Evolutionary conservation across 2,113 vertebrate species (phyloP), one percentile per base, ranked within the genome.

Genomic region (Chloropsis hardwickii): DNA sequence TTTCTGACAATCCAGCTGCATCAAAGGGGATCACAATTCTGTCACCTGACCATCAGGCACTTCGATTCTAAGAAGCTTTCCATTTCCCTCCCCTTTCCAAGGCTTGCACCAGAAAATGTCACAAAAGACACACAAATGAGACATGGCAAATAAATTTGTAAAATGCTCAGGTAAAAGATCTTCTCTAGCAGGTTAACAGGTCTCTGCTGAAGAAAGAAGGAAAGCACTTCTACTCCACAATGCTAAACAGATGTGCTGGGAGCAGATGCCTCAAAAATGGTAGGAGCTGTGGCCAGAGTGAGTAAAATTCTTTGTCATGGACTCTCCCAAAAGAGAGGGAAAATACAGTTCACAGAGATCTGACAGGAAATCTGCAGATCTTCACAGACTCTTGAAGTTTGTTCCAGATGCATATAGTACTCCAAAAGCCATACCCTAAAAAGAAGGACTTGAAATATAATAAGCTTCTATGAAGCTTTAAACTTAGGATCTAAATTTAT

Each of bases 401-500:
- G 39, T 33, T 91, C 50, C 72, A 91, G 67, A 83, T 88, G 80
- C 67, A 93, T 73, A 83, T 1, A 58, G 28, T 64, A 71, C 28
- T 64, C 62, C 31, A 22, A 81, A 92, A 77, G 57, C 50, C 48
- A 66, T 58, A 39, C 22, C 64, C 48, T 67, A 45, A 79, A 91
- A 89, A 91, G 40, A 31, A 85, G 39, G 70, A 40, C 50, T 91
- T 79, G 53, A 94, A 92, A 89, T 84, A 81, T 44, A 90, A 80
- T 77, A 92, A 56, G 64, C 42, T 61, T 54, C 92, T 88, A 61
- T 27, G 57, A 95, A 92, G 70, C 66, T 94, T 92, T 87, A 96
- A 89, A 90, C 42, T 82, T 58, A 35, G 79, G 23, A 85, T 81
- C 82, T 92, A 86, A 85, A 81, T 86, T 96, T 94, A 96, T 48